Evolutionary conservation across 2,888 invertebrate genomes (phyloP).

Genomic region (Anoplius nigerrimus): DNA sequence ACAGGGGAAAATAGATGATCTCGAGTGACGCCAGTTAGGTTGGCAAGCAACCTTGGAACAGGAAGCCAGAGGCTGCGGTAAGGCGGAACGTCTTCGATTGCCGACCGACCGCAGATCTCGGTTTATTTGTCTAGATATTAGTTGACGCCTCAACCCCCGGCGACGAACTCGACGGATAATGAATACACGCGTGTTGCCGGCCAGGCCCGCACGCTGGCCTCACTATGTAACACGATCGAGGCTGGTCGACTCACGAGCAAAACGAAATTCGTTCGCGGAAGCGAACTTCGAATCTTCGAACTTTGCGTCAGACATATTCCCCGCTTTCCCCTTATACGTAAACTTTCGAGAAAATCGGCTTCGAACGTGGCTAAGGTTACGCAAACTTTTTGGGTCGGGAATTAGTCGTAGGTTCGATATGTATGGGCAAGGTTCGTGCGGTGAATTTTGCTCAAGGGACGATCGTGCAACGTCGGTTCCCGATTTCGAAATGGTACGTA

Average conservation of each 20-base stretch:
- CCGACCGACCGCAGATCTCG: conserved; percentile 55
- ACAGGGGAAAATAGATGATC: conserved; percentile 51
- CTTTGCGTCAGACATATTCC: no score
- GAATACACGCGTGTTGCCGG: conserved; percentile 39
- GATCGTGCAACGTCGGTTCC: no score
- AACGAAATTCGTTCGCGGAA: conserved; percentile 39
- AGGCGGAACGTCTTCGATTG: conserved; percentile 58
- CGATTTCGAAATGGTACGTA: neutral
- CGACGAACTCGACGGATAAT: conserved; percentile 41
- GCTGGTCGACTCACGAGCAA: conserved; percentile 4
- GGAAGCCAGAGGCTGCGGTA: conserved; percentile 58
- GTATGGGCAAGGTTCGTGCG: no score
- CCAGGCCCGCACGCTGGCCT: conserved; percentile 11
- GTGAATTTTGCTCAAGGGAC: no score
- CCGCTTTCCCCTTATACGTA: neutral
- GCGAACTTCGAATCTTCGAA: neutral
- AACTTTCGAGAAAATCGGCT: no score
- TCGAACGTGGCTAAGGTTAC: no score
- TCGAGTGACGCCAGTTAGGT: conserved; percentile 34
- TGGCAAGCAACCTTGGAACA: conserved; percentile 55
- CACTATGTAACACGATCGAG: conserved; percentile 39
- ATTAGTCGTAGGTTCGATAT: no score
- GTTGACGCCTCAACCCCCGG: conserved; percentile 49
- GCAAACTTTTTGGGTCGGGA: no score
- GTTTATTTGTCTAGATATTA: conserved; percentile 59